phyloP scores from a whole-genome alignment of 2,113 vertebrate genomes.

The Laticauda colubrina region DNA sequence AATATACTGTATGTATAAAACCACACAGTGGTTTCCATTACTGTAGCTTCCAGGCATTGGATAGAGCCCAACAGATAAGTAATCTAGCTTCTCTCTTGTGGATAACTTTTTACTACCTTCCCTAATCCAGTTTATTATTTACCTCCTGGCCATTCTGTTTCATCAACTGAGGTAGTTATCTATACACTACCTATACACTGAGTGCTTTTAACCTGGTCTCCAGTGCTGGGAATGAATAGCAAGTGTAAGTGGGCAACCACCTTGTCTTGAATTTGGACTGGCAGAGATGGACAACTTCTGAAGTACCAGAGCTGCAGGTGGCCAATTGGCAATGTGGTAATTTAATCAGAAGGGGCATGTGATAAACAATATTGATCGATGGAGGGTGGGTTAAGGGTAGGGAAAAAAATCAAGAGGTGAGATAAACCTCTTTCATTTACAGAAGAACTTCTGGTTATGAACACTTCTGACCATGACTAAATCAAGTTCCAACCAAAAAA shows the following conservation, averaged over 20 bases:
- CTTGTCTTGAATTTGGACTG: not conserved
- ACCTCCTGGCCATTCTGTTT: not conserved
- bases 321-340: not conserved
- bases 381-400: not conserved
- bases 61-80: not conserved
- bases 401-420: not conserved
- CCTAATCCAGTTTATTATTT: not conserved
- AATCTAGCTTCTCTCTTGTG: not conserved
- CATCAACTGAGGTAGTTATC: not conserved
- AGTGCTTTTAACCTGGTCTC: not conserved
- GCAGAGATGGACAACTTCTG: not conserved
- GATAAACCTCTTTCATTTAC: not conserved
- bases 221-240: not conserved
- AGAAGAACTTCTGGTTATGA: no score
- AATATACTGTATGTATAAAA: conserved; percentile 2
- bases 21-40: conserved; percentile 20
- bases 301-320: not conserved
- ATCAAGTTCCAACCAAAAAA: no score
- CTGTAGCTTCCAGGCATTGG: not conserved
- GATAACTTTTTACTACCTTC: not conserved
- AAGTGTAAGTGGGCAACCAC: not conserved
- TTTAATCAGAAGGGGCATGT: not conserved
- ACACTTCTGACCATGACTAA: no score
- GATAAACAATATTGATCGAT: not conserved
- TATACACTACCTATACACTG: not conserved